Evolutionary conservation across 2,797 vertebrate genomes (phyloP), one percentile per base, ranked within the genome.

Genomic region (Carcharodon carcharias): DNA sequence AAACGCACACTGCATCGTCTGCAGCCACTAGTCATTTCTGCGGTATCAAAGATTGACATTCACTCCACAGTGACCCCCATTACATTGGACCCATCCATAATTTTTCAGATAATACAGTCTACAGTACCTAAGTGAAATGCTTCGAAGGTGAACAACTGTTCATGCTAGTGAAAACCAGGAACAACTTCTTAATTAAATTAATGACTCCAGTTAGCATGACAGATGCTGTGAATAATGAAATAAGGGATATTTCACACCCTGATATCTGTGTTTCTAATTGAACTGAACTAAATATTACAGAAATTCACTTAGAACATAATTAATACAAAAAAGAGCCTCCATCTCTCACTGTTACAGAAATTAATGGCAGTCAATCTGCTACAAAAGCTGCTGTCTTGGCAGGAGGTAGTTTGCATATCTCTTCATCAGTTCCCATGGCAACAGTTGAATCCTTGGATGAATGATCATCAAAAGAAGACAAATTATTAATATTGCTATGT

Each of bases 181-280:
- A 67, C 61, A 93, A 93, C 61, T 67, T 67, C 61, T 67, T 65
- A 93, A 67, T 93, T n/a, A 93, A 93, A 93, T 93, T 63, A 93
- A 93, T 67, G 40, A 67, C 40, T 45, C 40, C 63, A 67, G 91
- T 67, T 93, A 67, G 21, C n/a, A 67, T 65, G 91, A 67, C 61
- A 93, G 91, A 67, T 93, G 91, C 23, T 26, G 23, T 93, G 91
- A 93, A 93, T 93, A 67, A 93, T 93, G 61, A 93, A 67, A 65
- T 67, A 23, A 67, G 40, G 63, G 40, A 67, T 93, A 65, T 67
- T 93, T 93, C 91, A 67, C 63, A 93, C 40, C 91, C 61, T 45
- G 63, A 45, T 67, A 67, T 65, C n/a, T 67, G 91, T 65, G 61
- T n/a, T 45, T 67, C 91, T 67, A 93, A 93, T 23, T 93, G 91